phyloP scores from a whole-genome alignment of 2,888 invertebrate species.

The Tetropium fuscum region DNA sequence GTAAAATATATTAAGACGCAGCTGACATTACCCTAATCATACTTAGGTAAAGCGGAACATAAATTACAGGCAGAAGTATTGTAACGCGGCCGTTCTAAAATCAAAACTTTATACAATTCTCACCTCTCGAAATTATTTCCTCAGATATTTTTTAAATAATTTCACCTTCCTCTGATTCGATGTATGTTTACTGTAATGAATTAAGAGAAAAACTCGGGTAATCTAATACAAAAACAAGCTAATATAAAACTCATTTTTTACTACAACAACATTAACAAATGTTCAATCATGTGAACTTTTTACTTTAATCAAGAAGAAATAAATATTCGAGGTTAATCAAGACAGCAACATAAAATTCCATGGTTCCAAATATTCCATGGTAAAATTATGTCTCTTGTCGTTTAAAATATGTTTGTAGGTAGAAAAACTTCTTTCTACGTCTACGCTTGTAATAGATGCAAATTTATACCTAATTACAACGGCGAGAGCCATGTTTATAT shows the following conservation, averaged over 20 bases:
- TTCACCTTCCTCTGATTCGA: no score
- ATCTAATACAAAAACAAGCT: no score
- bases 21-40: slow-evolving; percentile 34
- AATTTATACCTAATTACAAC: background rate
- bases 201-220: no score
- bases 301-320: no score
- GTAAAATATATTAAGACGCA: slow-evolving; percentile 25
- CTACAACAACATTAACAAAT: no score
- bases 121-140: background rate
- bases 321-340: no score
- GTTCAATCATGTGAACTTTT: no score
- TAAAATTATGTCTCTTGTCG: background rate
- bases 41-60: slow-evolving; percentile 23
- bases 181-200: no score
- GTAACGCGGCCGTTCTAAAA: background rate
- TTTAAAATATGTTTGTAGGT: background rate
- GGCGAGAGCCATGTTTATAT: background rate
- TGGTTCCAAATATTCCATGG: slow-evolving; percentile 1
- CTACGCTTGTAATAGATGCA: background rate
- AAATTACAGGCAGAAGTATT: slow-evolving; percentile 22
- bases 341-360: no score
- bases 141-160: no score
- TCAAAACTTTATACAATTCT: background rate
- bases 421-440: slow-evolving; percentile 1
- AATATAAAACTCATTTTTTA: no score